Base-by-base conservation (phyloP, 1,140 invertebrate species). In the Ostrea denselamellosa region DNA sequence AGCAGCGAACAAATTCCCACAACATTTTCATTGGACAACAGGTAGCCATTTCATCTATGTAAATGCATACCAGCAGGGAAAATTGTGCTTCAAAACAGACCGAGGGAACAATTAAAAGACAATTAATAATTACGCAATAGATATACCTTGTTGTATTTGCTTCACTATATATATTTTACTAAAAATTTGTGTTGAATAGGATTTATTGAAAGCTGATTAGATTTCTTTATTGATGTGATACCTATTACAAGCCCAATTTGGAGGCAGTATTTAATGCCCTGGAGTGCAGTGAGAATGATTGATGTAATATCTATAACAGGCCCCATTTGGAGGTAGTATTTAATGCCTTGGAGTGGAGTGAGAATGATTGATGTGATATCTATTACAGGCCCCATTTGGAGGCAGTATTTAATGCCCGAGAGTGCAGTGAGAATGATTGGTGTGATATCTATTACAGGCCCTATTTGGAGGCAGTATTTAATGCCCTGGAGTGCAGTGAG, bases 361-460 rank as follows among this genome's bases (percentile, higher is more conserved):
- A 98, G 93, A 99, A 99, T 95, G 99, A 99, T 95, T 99, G n/a
- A n/a, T n/a, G n/a, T 44, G 34, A 19, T 91, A 5, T 62, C 1
- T 62, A 14, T 7, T 62, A 56, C 7, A 97, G 97, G 92, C 97
- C 98, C 10, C 99, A 99, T 95, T 95, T 99, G 68, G 97, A 98
- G 94, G 97, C 97, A 0, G 96, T 99, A 86, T 95, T 98, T 83
- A 97, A 97, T 90, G 97, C 97, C 0, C 90, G 96, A 53, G 95
- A 98, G 92, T 98, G 98, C 93, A 96, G 95, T 8, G 98, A 98
- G 93, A 99, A 99, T 95, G 99, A 99, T 95, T 99, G n/a, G n/a
- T n/a, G n/a, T 44, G 34, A 19, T 91, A 5, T 62, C 1, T 62
- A 14, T 7, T 62, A 56, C 7, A 97, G 97, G 92, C 97, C 98